Percentiles rank a stretch among this genome's conserved stretches.
Evolutionary conservation across 2,888 invertebrate species (phyloP).

Genomic region (Eudemis profundana): DNA sequence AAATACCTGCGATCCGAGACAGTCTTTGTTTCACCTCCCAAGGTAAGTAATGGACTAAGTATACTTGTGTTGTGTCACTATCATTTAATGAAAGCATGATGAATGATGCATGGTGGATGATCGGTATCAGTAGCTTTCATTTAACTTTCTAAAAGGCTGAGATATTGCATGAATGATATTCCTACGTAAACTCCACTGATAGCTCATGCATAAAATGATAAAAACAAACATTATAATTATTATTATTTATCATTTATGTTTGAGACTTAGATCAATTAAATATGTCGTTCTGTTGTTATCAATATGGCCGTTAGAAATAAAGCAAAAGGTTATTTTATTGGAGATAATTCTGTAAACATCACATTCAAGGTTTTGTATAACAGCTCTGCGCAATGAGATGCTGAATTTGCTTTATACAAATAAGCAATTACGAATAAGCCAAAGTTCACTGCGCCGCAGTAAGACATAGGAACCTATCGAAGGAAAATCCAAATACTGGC

Average conservation of each 20-base stretch:
- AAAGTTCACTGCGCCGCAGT: background rate
- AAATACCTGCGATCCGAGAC: too few relatives aligned
- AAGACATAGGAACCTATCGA: too few relatives aligned
- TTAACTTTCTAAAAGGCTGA: conserved; percentile 7
- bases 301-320: conserved; percentile 60
- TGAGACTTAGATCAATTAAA: conserved; percentile 33
- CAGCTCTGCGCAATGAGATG: conserved; percentile 35
- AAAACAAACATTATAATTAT: conserved; percentile 27
- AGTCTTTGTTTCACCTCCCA: too few relatives aligned
- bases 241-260: conserved; percentile 27
- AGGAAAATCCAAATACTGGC: background rate
- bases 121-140: conserved; percentile 2
- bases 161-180: conserved; percentile 10
- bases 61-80: too few relatives aligned
- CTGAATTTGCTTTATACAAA: conserved; percentile 16
- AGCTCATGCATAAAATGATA: conserved; percentile 27
- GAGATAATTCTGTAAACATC: conserved; percentile 66
- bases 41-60: too few relatives aligned
- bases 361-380: conserved; percentile 56
- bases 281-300: conserved; percentile 55
- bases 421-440: background rate
- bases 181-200: background rate
- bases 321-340: conserved; percentile 75
- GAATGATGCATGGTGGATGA: too few relatives aligned
- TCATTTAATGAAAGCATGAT: conserved; percentile 1